A percentile compares a stretch with the other conserved stretches of the same genome.
phyloP scores from a whole-genome alignment of 2,113 vertebrate genomes.

The Heterotilapia buettikoferi region DNA sequence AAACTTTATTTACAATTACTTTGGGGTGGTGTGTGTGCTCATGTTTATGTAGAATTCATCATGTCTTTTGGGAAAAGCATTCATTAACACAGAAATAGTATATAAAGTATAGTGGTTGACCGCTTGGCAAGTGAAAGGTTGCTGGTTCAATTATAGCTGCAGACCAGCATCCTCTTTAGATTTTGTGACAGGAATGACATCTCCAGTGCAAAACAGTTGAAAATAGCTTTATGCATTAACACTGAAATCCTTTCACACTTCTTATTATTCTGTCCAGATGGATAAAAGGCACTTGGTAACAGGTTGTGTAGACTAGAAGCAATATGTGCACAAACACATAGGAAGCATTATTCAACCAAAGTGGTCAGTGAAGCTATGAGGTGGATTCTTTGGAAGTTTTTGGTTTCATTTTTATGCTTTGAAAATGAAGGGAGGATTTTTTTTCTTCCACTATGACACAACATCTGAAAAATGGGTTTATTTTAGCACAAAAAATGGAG shows the following conservation, averaged over 20 bases:
- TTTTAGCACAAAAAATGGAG: not conserved
- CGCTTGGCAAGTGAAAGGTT: not conserved
- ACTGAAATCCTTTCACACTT: not conserved
- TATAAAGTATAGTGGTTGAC: not conserved
- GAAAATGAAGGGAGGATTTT: not conserved
- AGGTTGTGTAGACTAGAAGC: not conserved
- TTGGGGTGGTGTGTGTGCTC: too few species aligned
- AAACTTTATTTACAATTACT: too few species aligned
- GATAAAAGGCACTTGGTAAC: not conserved
- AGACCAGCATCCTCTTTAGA: not conserved
- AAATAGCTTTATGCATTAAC: not conserved
- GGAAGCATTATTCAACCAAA: not conserved
- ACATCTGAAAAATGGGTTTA: not conserved
- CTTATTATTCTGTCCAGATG: not conserved
- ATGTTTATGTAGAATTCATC: too few species aligned
- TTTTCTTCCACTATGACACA: not conserved
- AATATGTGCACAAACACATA: not conserved
- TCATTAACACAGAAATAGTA: not conserved
- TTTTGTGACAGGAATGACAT: too few species aligned
- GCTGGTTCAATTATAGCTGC: too few species aligned
- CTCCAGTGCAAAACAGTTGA: not conserved
- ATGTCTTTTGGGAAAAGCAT: too few species aligned
- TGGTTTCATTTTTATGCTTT: not conserved
- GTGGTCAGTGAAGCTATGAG: not conserved
- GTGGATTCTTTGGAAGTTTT: not conserved